Base-by-base conservation (phyloP, 2,113 vertebrate genomes). In the Catharus fuscescens region DNA sequence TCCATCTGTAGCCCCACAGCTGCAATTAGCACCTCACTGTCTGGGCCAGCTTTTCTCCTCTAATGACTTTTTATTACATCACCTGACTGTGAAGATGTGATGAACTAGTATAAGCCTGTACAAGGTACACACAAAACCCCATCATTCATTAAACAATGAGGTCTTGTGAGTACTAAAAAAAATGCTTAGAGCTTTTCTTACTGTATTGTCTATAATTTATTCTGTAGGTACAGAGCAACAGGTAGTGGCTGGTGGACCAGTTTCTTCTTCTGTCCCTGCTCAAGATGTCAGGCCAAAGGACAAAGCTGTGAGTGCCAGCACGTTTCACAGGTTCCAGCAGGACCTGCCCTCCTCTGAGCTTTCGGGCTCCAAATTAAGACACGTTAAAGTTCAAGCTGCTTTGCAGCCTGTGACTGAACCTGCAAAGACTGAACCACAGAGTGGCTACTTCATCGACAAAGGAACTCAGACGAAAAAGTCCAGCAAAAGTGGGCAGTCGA, bases 251-350 rank as follows among this genome's bases (percentile, higher is more conserved):
- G 97, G 97, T 0, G 82, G 95, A 54, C 86, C 97, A 34, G 92
- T 76, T 44, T 95, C 97, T 53, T 89, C 97, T 14, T 92, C 97
- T 21, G 94, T 96, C 14, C 98, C 98, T 47, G 96, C 97, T 50
- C 98, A 93, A 94, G 98, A 98, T 18, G 99, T 99, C 5, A 98
- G 99, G 56, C 99, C 99, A 12, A 99, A 99, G 96, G 98, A 99
- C 77, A 98, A 98, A 74, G 65, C 95, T 2, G 67, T 59, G 48
- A 65, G 78, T 50, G 94, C 97, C 48, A 64, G 97, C 14, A 95
- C 96, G 11, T 32, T 98, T 67, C 96, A 94, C 91, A 97, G 95
- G 95, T 93, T 93, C 29, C 97, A 97, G 61, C 96, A 96, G 72
- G 98, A 98, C 69, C 85, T 94, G 84, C 96, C 97, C 64, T 96